Base-by-base conservation (phyloP, 1,140 invertebrate genomes). In the Cydia strobilella region DNA sequence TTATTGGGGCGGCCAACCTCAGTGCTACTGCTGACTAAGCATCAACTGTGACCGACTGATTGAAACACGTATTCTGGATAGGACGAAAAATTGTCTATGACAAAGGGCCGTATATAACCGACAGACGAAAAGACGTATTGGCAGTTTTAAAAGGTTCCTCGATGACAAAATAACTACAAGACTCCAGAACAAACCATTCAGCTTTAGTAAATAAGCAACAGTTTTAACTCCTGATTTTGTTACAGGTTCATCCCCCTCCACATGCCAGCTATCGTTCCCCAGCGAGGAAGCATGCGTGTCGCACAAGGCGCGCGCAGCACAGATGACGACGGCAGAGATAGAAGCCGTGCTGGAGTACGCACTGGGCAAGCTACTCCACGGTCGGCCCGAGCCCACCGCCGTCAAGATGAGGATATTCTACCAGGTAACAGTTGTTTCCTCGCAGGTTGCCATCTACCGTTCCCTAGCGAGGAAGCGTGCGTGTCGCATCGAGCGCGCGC, bases 391-490 rank as follows among this genome's bases (percentile, higher is more conserved):
- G n/a, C 84, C 88, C 71, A 94, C 95, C 13, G 94, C 96, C 1
- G 95, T 96, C 82, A 95, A 94, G 83, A 89, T 97, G 74, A 94
- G 95, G 82, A 94, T 97, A 78, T 97, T 97, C 88, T 97, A 96
- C 83, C 95, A 96, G 90, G 94, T 96, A 74, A 12, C 25, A 75
- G 23, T 10, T 5, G 23, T 31, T 31, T 0, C 31, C 31, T 6
- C n/a, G n/a, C n/a, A n/a, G n/a, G n/a, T n/a, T 94, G 95, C 62
- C 95, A 95, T 77, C 84, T 95, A 76, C 93, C 94, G 63, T 94
- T 94, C 83, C 87, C 94, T 12, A 93, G 85, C 79, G 94, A 93
- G 63, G 94, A 95, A 77, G 93, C 94, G 45, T 92, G 94, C 72
- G 81, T 91, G 27, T 93, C 94, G 69, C 94, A 95, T 77, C 93